Conservation (phyloP, 2,888 invertebrate species). For the Calephelis perditalis region DNA sequence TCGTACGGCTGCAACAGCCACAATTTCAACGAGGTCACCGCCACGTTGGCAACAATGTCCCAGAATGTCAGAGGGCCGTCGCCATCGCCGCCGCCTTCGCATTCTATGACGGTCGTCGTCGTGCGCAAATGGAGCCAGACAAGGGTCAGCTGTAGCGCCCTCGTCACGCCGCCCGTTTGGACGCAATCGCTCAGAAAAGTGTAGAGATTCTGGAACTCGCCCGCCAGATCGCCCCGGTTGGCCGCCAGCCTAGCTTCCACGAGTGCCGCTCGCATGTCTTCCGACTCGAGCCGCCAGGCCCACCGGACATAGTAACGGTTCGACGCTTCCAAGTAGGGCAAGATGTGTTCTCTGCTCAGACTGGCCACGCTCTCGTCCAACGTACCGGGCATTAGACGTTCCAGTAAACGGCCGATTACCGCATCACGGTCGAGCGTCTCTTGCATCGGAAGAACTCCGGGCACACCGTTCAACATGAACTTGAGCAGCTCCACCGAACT, state of each 20-base stretch:
- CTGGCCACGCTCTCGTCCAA: slow-evolving; percentile 8
- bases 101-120: slow-evolving; percentile 12
- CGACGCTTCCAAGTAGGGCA: slow-evolving; percentile 9
- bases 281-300: background rate
- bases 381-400: slow-evolving; percentile 13
- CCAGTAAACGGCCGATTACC: slow-evolving; percentile 8
- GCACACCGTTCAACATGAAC: slow-evolving; percentile 11
- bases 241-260: background rate
- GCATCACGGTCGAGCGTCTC: slow-evolving; percentile 11
- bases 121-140: slow-evolving; percentile 13
- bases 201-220: too few species aligned
- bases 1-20: slow-evolving; percentile 10
- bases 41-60: slow-evolving; percentile 13
- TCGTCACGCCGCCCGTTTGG: slow-evolving; percentile 14
- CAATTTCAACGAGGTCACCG: slow-evolving; percentile 4
- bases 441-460: slow-evolving; percentile 7
- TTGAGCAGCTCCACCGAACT: slow-evolving; percentile 12
- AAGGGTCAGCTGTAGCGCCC: slow-evolving; percentile 13
- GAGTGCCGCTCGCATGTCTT: background rate
- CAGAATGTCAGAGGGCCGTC: slow-evolving; percentile 1
- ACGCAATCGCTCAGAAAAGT: background rate
- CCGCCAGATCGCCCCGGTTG: background rate
- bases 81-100: background rate
- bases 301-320: slow-evolving; percentile 12
- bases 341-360: slow-evolving; percentile 13